Conservation (phyloP, 2,113 vertebrate genomes). For the Rattus rattus region DNA sequence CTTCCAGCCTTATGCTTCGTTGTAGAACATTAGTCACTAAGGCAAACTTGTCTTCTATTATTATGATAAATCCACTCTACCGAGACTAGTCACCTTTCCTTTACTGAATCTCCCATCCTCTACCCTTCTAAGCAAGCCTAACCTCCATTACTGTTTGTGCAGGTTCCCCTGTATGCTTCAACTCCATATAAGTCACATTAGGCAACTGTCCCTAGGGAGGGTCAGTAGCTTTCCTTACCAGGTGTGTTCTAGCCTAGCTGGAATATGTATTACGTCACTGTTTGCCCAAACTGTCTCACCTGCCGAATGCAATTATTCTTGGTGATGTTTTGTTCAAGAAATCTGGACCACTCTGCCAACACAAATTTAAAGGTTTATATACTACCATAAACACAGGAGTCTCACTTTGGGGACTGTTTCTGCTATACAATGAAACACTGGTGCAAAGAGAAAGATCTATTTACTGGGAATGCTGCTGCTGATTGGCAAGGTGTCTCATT, state of each 20-base stretch:
- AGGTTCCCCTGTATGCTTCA: neutral
- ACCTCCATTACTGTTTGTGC: neutral
- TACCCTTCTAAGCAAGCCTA: neutral
- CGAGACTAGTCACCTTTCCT: neutral
- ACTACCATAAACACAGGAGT: neutral
- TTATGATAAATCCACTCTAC: neutral
- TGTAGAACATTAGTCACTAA: neutral
- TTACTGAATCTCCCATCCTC: neutral
- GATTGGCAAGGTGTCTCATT: slow-evolving; percentile 67
- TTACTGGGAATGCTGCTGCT: slow-evolving; percentile 20
- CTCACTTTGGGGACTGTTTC: neutral
- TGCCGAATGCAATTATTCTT: neutral
- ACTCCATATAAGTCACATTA: neutral
- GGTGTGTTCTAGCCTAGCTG: neutral
- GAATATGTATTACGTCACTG: neutral
- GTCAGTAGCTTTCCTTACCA: neutral
- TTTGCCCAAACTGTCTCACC: neutral
- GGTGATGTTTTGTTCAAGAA: slow-evolving; percentile 30
- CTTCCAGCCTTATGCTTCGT: neutral
- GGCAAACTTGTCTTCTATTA: slow-evolving; percentile 1
- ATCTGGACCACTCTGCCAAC: slow-evolving; percentile 22
- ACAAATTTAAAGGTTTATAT: neutral
- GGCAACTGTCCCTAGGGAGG: neutral
- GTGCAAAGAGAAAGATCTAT: slow-evolving; percentile 30
- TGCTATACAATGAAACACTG: neutral